Percentiles rank a stretch among this genome's conserved stretches.
Conservation (phyloP, 2,113 vertebrate genomes). For the Poecile atricapillus region DNA sequence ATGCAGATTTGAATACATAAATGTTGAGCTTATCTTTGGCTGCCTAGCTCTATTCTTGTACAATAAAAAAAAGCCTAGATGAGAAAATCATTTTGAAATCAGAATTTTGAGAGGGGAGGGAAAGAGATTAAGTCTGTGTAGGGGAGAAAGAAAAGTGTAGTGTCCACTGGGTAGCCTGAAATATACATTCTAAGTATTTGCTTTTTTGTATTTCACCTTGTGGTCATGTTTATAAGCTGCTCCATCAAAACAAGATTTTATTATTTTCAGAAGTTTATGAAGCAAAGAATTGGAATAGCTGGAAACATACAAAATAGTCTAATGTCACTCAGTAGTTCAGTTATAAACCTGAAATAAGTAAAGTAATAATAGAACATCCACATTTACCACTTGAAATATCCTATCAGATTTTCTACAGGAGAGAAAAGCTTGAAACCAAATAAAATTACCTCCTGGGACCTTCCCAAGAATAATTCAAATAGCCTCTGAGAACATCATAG, state of each 20-base stretch:
- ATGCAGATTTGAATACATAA: constrained; percentile 5
- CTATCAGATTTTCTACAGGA: neutral
- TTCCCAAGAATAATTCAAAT: neutral
- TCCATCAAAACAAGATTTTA: neutral
- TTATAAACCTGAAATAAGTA: neutral
- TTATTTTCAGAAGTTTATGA: constrained; percentile 12
- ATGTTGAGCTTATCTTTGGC: neutral
- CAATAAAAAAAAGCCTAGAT: neutral
- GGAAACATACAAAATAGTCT: neutral
- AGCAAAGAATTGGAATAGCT: neutral
- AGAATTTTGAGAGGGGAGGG: neutral
- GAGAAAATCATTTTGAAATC: constrained; percentile 50
- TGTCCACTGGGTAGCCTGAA: neutral
- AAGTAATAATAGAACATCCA: neutral
- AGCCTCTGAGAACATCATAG: neutral
- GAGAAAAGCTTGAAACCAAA: neutral
- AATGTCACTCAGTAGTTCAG: neutral
- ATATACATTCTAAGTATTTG: neutral
- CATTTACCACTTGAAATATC: neutral
- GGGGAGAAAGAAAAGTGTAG: neutral
- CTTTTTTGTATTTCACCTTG: neutral
- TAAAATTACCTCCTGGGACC: neutral
- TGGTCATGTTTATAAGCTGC: neutral
- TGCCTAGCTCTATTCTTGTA: neutral
- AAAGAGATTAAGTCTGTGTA: neutral